phyloP scores from a whole-genome alignment of 1,140 invertebrate genomes.

The Proctacanthus coquilletti region DNA sequence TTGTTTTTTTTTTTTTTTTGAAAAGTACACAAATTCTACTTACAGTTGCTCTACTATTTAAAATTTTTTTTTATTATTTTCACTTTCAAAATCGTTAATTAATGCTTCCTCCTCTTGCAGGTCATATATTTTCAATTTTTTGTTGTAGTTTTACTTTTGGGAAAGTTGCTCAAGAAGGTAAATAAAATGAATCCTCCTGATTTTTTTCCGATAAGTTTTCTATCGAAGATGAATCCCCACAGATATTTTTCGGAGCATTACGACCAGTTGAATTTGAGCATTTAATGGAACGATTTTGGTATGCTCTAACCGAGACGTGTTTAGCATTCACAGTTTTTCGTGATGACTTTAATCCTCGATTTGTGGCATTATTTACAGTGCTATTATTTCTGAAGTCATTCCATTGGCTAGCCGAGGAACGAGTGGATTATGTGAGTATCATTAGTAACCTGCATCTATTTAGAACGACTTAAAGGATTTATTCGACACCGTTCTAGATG shows the following conservation, averaged over 20 bases:
- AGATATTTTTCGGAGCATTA: constrained; percentile 90
- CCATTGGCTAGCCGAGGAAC: constrained; percentile 97
- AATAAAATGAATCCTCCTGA: constrained; percentile 2
- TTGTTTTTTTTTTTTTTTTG: no score
- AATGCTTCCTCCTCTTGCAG: no score
- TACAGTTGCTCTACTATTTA: no score
- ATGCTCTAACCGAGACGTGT: constrained; percentile 97
- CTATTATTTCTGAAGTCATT: constrained; percentile 97
- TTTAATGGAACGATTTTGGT: constrained; percentile 96
- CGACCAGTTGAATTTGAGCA: constrained; percentile 97
- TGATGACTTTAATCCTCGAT: constrained; percentile 97
- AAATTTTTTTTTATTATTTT: no score
- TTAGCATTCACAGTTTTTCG: constrained; percentile 97
- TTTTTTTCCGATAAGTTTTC: background rate
- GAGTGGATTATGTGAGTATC: constrained; percentile 92
- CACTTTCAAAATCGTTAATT: no score
- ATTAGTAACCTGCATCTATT: background rate
- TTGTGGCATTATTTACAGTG: constrained; percentile 94
- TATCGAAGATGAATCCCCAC: no score
- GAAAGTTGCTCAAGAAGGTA: constrained; percentile 84
- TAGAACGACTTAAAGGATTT: background rate
- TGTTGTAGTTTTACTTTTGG: constrained; percentile 86
- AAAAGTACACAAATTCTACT: no score
- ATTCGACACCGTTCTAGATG: constrained; percentile 58
- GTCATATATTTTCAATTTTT: constrained; percentile 97